Evolutionary conservation across 2,888 invertebrate species (phyloP).

Genomic region (Oxyscelio sp.): DNA sequence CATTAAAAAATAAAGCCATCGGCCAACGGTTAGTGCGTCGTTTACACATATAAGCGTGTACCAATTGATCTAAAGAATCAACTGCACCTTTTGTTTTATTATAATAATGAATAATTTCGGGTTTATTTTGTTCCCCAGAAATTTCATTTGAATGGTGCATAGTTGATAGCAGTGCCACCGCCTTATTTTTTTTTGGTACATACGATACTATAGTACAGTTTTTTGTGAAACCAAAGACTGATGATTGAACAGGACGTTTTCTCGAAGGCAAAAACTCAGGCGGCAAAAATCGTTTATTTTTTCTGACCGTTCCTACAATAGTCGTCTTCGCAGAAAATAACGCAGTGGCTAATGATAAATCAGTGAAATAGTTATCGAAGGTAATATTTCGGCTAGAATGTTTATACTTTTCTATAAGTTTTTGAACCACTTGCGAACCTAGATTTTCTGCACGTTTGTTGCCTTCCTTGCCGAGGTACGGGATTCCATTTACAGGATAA

Average conservation of each 20-base stretch:
- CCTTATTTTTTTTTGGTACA: conserved; percentile 22
- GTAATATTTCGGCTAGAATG: conserved; percentile 5
- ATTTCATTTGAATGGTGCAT: conserved; percentile 29
- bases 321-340: conserved; percentile 7
- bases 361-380: conserved; percentile 14
- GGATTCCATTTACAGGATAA: conserved; percentile 20
- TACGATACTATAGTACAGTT: conserved; percentile 38
- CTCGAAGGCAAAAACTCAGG: conserved; percentile 5
- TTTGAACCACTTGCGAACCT: background rate
- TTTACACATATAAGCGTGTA: conserved; percentile 33
- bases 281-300: conserved; percentile 7
- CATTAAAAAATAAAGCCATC: conserved; percentile 19
- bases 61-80: conserved; percentile 41
- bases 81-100: conserved; percentile 43
- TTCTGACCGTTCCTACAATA: conserved; percentile 11
- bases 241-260: conserved; percentile 1
- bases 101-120: conserved; percentile 37
- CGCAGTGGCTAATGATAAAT: background rate
- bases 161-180: conserved; percentile 4
- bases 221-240: conserved; percentile 45
- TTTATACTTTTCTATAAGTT: background rate
- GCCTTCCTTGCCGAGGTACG: conserved; percentile 5
- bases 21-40: conserved; percentile 43
- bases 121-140: conserved; percentile 17
- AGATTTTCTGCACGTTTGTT: background rate